Base-by-base conservation (phyloP, 2,888 invertebrate genomes). In the Dicyrtomina minuta region DNA sequence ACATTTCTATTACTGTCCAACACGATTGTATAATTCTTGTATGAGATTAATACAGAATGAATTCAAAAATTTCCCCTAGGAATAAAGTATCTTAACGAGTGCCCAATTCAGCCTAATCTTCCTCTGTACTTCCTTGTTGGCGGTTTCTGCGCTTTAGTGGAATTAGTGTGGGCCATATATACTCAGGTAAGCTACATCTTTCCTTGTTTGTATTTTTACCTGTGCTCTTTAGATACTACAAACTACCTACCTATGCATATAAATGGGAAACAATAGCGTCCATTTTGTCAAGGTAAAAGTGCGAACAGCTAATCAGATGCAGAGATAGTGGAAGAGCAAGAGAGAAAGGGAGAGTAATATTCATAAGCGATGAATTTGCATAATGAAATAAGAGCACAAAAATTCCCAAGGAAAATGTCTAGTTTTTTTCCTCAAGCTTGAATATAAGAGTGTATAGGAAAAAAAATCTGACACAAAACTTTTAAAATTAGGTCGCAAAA, bases 51-150 rank as follows among this genome's bases (percentile, higher is more conserved):
- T 33, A 33, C 8, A 33, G 8, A 33, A 33, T 33, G 33, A 5
- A 33, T 8, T 5, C 33, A 33, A 33, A 33, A 5, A 49, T n/a
- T 5, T 22, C 26, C 20, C 27, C n/a, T 85, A 92, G 92, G 92
- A 75, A 86, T 90, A 62, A 89, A 91, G 79, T 90, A 89, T 82
- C 86, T 90, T 70, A 85, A 89, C 22, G 90, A 91, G 80, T 92
- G 92, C 77, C 92, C 92, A 0, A 85, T 86, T 56, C 89, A 91
- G 81, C 88, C 89, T 0, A 86, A 88, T 71, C 88, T 92, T 74
- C 91, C 92, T 0, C 87, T 91, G 27, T 92, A 92, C 83, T 89
- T 92, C 87, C 87, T 92, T 69, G 90, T 91, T n/a, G 92, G 91
- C 0, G 92, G 92, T 0, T 87, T 88, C 12, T 86, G 90, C 13